Evolutionary conservation across 2,113 vertebrate genomes (phyloP).

Genomic region (Sylvicapra grimmia): DNA sequence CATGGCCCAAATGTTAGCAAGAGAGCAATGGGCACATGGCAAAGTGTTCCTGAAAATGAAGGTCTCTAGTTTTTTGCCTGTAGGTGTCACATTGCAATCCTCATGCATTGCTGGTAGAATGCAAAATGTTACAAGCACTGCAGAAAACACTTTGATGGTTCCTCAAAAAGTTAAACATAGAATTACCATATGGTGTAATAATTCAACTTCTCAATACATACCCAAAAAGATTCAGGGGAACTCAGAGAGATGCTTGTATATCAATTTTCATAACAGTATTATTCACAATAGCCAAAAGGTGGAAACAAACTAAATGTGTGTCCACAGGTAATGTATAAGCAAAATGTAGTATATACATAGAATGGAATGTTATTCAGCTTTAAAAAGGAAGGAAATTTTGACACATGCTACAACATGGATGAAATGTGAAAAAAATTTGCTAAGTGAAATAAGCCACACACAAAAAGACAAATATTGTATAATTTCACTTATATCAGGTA

Average conservation of each 20-base stretch:
- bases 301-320: neutral
- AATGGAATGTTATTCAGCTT: neutral
- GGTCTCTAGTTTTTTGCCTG: neutral
- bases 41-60: neutral
- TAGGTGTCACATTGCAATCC: neutral
- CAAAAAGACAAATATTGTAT: neutral
- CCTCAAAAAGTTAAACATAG: neutral
- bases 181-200: neutral
- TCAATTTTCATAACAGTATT: neutral
- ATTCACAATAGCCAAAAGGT: neutral
- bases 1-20: neutral
- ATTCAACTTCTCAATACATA: neutral
- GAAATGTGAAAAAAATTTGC: neutral
- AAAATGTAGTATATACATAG: neutral
- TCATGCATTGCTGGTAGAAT: neutral
- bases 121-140: neutral
- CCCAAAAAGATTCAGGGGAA: neutral
- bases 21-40: neutral
- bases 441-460: neutral
- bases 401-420: neutral
- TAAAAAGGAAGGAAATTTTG: neutral
- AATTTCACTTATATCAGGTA: neutral
- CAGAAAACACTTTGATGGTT: neutral
- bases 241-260: neutral
- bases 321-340: neutral